Conservation (phyloP, 1,140 invertebrate species). For the Eupristina koningsbergeri region DNA sequence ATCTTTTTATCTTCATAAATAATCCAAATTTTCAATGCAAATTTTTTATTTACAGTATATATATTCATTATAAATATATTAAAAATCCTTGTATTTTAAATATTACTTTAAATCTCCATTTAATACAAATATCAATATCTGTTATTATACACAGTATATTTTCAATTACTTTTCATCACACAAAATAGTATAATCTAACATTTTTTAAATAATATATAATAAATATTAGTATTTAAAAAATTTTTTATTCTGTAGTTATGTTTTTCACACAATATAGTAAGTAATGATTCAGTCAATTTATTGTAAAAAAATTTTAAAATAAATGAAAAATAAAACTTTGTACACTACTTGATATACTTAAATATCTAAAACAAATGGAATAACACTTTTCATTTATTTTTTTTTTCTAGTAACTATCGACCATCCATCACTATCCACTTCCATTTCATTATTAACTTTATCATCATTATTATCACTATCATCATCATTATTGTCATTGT, state of each 20-base stretch:
- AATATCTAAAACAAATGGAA: neutral
- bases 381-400: constrained; percentile 52
- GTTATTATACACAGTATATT: neutral
- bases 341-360: too few species aligned
- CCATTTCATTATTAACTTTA: constrained; percentile 42
- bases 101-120: too few species aligned
- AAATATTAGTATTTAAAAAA: too few species aligned
- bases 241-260: neutral
- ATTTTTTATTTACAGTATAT: too few species aligned
- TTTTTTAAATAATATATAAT: too few species aligned
- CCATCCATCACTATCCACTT: constrained; percentile 56
- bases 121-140: too few species aligned
- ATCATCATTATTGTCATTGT: constrained; percentile 32
- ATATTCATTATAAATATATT: too few species aligned
- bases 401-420: constrained; percentile 56
- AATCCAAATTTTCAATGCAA: too few species aligned
- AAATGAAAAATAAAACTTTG: too few species aligned
- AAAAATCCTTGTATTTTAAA: too few species aligned
- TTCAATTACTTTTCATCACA: neutral
- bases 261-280: neutral
- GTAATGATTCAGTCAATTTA: neutral
- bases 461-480: constrained; percentile 24
- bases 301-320: neutral
- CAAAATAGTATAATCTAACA: neutral
- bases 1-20: too few species aligned